Percentiles rank a stretch among this genome's conserved stretches.
phyloP scores from a whole-genome alignment of 2,797 vertebrate species.

The Holocentrus rufus region DNA sequence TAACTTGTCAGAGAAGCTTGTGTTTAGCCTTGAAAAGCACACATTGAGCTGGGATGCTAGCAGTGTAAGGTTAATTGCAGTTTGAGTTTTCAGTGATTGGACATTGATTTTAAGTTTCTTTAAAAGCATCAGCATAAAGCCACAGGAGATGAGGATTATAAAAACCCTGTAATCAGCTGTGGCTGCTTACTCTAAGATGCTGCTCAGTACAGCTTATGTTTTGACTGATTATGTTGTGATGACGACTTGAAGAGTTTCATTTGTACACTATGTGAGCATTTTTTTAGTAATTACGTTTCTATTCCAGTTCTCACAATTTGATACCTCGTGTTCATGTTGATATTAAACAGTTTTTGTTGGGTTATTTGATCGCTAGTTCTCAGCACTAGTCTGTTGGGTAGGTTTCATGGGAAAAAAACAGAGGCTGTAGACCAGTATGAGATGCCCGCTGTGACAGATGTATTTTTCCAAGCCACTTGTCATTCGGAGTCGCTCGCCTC shows the following conservation, averaged over 20 bases:
- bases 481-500: background rate
- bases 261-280: slow-evolving; percentile 4
- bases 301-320: slow-evolving; percentile 7
- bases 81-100: slow-evolving; percentile 64
- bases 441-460: background rate
- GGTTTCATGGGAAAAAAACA: background rate
- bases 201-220: slow-evolving; percentile 6
- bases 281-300: slow-evolving; percentile 4
- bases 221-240: slow-evolving; percentile 41
- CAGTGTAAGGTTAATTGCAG: slow-evolving; percentile 66
- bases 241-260: slow-evolving; percentile 27
- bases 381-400: background rate
- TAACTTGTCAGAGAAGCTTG: slow-evolving; percentile 18
- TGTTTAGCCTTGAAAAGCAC: slow-evolving; percentile 30
- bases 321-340: slow-evolving; percentile 11
- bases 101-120: slow-evolving; percentile 74
- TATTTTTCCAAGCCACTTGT: slow-evolving; percentile 6
- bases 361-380: slow-evolving; percentile 4
- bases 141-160: slow-evolving; percentile 59
- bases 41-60: slow-evolving; percentile 37
- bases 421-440: background rate
- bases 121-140: slow-evolving; percentile 72
- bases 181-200: slow-evolving; percentile 26
- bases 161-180: slow-evolving; percentile 65
- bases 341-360: slow-evolving; percentile 43